A percentile compares a stretch with the other conserved stretches of the same genome.
These are phyloP conservation scores for Tauraco erythrolophus DNA, from an alignment of 2,113 vertebrate species.

Conservation along the genomic window DNA sequence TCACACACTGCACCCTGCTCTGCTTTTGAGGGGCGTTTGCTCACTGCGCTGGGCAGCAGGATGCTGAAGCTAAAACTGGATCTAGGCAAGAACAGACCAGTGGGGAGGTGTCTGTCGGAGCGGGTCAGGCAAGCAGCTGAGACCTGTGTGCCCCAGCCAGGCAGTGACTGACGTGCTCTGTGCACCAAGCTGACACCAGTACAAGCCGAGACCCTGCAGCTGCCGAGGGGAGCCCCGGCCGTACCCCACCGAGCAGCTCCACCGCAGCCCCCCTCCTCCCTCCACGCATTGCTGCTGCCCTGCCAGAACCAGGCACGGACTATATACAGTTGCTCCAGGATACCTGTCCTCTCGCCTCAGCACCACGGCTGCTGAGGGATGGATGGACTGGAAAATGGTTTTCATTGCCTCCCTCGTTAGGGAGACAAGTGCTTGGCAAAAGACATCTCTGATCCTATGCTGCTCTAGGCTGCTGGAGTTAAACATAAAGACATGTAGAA, in stretches of 20 bases:
- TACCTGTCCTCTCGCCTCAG: neutral
- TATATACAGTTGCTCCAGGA: neutral
- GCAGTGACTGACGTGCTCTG: constrained; percentile 28
- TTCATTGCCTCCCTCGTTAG: neutral
- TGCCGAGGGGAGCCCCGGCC: neutral
- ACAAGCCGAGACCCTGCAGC: neutral
- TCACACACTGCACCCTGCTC: neutral
- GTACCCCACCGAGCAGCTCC: neutral
- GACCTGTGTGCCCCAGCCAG: neutral
- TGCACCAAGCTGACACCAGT: constrained; percentile 2
- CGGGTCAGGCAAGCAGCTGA: neutral
- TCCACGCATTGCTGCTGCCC: neutral
- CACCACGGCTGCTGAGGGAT: neutral
- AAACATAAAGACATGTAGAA: neutral
- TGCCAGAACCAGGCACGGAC: neutral
- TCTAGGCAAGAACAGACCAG: neutral
- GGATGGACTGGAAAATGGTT: neutral
- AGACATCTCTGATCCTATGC: neutral
- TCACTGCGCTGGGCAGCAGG: neutral
- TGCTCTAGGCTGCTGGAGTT: neutral
- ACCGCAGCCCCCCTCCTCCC: neutral
- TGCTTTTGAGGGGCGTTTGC: neutral
- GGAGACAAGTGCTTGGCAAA: neutral
- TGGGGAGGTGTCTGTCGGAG: neutral
- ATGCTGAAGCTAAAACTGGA: neutral